phyloP scores from a whole-genome alignment of 2,797 vertebrate species.

The Propithecus perrieri region DNA sequence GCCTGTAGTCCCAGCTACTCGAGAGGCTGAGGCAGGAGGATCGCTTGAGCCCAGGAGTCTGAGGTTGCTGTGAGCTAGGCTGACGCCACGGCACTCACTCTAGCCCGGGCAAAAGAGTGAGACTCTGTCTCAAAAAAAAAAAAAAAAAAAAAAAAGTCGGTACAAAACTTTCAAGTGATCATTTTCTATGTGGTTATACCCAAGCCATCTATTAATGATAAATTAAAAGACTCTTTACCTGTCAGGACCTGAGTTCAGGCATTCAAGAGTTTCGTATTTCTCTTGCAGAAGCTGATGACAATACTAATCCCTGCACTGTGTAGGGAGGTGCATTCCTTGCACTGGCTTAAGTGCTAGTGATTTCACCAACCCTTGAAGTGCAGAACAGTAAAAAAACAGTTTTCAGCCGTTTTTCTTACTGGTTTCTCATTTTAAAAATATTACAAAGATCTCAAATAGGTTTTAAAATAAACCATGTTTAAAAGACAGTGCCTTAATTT shows the following conservation, averaged over 20 bases:
- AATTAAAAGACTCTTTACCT: conserved; percentile 73
- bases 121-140: background rate
- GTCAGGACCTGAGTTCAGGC: conserved; percentile 69
- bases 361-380: conserved; percentile 77
- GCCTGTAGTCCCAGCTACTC: too few relatives aligned
- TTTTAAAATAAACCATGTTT: conserved; percentile 58
- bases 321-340: conserved; percentile 72
- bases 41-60: too few relatives aligned
- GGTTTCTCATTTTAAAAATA: conserved; percentile 37
- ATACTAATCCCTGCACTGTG: conserved; percentile 68
- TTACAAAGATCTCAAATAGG: conserved; percentile 51
- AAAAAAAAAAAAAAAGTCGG: conserved; percentile 37
- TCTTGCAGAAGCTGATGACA: conserved; percentile 64
- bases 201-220: conserved; percentile 57
- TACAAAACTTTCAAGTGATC: conserved; percentile 39
- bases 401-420: conserved; percentile 72
- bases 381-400: conserved; percentile 75
- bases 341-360: conserved; percentile 73
- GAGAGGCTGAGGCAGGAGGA: too few relatives aligned
- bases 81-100: too few relatives aligned
- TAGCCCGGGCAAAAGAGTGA: too few relatives aligned
- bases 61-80: too few relatives aligned
- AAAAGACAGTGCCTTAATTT: conserved; percentile 54
- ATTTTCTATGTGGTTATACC: conserved; percentile 21
- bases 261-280: conserved; percentile 63